Evolutionary conservation across 2,113 vertebrate genomes (phyloP).

Genomic region (Gnathochromis pfefferi): DNA sequence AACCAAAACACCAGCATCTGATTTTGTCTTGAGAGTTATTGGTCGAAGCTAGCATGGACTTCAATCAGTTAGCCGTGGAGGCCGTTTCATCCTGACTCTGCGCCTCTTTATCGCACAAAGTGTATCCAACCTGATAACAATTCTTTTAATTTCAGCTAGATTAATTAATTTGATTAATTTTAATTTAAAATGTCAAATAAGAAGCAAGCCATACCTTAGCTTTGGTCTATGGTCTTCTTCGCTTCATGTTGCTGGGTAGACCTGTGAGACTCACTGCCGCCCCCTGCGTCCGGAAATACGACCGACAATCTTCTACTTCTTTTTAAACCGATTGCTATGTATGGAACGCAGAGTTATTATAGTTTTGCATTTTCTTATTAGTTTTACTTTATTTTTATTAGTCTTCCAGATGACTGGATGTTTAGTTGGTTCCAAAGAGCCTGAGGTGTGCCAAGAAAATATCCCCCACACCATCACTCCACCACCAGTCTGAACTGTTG

Average conservation of each 20-base stretch:
- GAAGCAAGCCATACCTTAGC: neutral
- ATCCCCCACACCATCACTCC: neutral
- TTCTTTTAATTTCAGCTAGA: neutral
- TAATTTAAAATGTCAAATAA: neutral
- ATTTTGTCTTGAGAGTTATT: neutral
- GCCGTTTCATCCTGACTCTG: neutral
- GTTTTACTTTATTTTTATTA: neutral
- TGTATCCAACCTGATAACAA: neutral
- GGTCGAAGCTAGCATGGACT: neutral
- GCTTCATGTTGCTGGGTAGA: neutral
- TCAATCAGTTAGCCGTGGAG: neutral
- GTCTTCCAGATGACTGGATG: neutral
- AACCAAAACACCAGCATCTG: neutral
- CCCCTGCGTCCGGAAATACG: neutral
- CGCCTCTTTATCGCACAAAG: neutral
- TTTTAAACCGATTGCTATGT: neutral
- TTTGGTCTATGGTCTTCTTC: neutral
- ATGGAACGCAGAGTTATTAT: neutral
- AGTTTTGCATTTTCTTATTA: neutral
- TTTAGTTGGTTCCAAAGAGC: neutral
- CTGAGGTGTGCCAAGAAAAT: neutral
- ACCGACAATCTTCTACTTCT: neutral
- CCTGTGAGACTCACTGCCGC: neutral
- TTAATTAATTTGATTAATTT: neutral
- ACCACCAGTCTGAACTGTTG: neutral